Conservation (phyloP, 2,113 vertebrate species). For the Dromaius novaehollandiae region DNA sequence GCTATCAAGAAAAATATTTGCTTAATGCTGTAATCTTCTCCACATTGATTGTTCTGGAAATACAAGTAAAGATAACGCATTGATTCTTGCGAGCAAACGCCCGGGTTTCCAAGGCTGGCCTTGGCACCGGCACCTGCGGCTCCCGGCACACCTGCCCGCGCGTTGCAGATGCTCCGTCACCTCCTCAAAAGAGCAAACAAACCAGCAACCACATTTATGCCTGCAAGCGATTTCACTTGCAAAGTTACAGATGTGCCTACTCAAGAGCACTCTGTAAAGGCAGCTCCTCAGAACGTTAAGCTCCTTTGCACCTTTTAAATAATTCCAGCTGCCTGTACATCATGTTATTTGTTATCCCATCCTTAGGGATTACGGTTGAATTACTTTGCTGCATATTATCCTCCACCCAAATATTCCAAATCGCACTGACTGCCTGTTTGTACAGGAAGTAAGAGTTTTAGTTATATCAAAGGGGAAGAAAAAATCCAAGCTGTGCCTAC, state of each 20-base stretch:
- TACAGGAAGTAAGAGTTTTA: constrained; percentile 18
- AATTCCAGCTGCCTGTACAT: constrained; percentile 26
- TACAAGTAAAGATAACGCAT: neutral
- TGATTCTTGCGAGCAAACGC: neutral
- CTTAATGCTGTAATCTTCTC: neutral
- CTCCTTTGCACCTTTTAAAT: constrained; percentile 44
- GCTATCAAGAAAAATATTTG: neutral
- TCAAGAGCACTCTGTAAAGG: neutral
- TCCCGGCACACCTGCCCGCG: neutral
- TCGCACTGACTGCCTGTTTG: constrained; percentile 26
- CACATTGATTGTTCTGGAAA: neutral
- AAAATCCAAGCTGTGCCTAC: neutral
- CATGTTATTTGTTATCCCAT: constrained; percentile 39
- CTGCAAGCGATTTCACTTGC: neutral
- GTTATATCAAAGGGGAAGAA: constrained; percentile 3
- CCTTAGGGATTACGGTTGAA: constrained; percentile 20
- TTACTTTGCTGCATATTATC: constrained; percentile 40
- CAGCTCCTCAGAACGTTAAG: constrained; percentile 10
- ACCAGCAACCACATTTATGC: neutral
- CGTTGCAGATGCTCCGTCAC: constrained; percentile 16
- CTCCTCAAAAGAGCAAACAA: neutral
- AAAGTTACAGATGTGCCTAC: constrained; percentile 26
- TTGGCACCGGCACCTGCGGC: neutral
- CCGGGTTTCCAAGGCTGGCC: neutral
- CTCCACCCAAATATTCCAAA: constrained; percentile 32